phyloP scores from a whole-genome alignment of 2,113 vertebrate species.

The Raphicerus campestris region DNA sequence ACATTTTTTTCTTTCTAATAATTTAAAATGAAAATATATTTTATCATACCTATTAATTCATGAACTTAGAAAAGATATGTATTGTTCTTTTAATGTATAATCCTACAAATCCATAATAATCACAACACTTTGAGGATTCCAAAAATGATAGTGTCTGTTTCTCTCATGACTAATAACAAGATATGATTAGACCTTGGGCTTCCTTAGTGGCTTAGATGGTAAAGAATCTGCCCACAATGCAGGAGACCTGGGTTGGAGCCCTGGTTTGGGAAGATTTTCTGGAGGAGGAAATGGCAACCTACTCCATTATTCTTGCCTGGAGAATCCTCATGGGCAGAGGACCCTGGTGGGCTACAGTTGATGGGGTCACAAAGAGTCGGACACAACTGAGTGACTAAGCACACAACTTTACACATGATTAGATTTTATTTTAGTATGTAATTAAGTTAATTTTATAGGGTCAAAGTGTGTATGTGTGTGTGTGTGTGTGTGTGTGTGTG shows the following conservation, averaged over 20 bases:
- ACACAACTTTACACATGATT: not conserved
- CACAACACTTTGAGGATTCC: not conserved
- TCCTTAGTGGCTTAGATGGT: not conserved
- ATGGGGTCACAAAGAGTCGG: not conserved
- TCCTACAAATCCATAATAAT: not conserved
- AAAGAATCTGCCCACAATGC: not conserved
- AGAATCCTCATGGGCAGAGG: not conserved
- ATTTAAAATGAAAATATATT: slow-evolving; percentile 8
- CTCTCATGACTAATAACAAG: not conserved
- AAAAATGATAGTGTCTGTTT: not conserved
- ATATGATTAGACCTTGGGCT: not conserved
- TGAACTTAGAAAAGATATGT: not conserved
- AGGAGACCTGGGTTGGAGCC: not conserved
- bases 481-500: not conserved
- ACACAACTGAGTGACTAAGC: not conserved
- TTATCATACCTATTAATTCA: not conserved
- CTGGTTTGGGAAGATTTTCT: not conserved
- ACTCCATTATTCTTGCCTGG: not conserved
- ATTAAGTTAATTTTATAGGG: no score
- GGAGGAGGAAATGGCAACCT: not conserved
- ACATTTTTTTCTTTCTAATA: not conserved
- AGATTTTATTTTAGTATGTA: not conserved
- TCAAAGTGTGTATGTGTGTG: no score
- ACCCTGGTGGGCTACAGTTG: not conserved
- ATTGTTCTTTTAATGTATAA: not conserved